phyloP scores from a whole-genome alignment of 2,113 vertebrate genomes.

The Boulengeromyrus knoepffleri region DNA sequence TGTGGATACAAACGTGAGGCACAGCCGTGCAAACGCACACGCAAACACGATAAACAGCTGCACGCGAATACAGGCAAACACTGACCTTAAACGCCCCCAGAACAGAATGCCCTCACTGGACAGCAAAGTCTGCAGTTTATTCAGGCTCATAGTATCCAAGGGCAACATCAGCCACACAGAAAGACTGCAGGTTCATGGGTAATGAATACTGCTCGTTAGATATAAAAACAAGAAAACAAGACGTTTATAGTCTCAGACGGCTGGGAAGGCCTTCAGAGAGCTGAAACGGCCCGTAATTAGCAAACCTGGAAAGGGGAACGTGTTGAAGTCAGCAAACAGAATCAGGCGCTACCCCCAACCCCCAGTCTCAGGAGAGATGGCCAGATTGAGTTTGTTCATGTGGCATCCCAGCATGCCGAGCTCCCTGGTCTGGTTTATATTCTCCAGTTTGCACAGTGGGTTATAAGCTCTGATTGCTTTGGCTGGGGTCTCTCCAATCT shows the following conservation, averaged over 20 bases:
- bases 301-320: conserved; percentile 30
- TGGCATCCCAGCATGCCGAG: conserved; percentile 36
- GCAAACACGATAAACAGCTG: not conserved
- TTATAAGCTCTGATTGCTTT: conserved; percentile 10
- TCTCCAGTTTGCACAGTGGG: conserved; percentile 24
- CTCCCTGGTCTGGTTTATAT: conserved; percentile 44
- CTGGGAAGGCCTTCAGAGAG: conserved; percentile 19
- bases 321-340: conserved; percentile 35
- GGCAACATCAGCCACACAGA: not conserved
- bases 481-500: not conserved
- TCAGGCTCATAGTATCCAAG: not conserved
- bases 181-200: not conserved
- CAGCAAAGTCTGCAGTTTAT: not conserved
- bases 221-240: conserved; percentile 17
- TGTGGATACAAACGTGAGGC: not conserved
- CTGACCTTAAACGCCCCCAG: not conserved
- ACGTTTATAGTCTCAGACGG: not conserved
- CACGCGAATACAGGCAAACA: not conserved
- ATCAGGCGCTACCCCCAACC: conserved; percentile 24
- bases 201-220: not conserved
- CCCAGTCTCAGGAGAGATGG: conserved; percentile 31
- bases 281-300: conserved; percentile 32
- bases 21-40: too few species aligned
- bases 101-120: not conserved
- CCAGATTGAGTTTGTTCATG: conserved; percentile 39